Base-by-base conservation (phyloP, 2,888 invertebrate species). In the Blera fallax region DNA sequence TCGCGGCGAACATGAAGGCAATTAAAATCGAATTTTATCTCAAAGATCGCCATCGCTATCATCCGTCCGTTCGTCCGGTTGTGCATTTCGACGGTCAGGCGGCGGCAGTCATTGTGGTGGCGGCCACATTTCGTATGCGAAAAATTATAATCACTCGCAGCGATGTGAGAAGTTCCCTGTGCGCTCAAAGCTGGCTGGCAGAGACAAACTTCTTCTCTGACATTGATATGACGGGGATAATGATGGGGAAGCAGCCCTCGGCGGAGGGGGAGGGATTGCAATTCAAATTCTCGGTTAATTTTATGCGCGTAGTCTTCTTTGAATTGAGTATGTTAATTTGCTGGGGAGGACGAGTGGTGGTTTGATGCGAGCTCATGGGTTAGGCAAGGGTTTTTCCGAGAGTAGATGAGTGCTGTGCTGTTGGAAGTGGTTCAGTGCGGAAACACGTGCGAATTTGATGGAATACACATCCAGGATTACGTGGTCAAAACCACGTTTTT, bases 1-100 rank as follows among this genome's bases (percentile, higher is more conserved):
- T 72, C 74, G 88, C 82, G 89, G 88, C 88, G 80, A 82, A 91
- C 83, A 91, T 90, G 87, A 90, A 90, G 88, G 89, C 88, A 91
- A 90, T 90, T 90, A 90, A 91, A 88, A 87, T 87, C 82, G 87
- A 87, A 87, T 87, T 87, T 87, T 81, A 88, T 87, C 83, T 80
- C 37, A 21, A 7, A 56, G 84, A 79, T 84, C 84, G 48, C 77
- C 72, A 77, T 70, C 45, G 72, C 64, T 60, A 56, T 58, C 67
- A 58, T 76, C 37, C 65, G 65, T 77, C 58, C 52, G 72, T 29
- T 54, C 40, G 79, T 79, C 74, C 74, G 79, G 73, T 76, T 67
- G 56, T 37, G 72, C 16, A 64, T 56, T 48, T 43, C 29, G 16
- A 45, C 29, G 8, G 16, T n/a, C 10, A 10, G 32, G 27, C 18